Base-by-base conservation (phyloP, 2,888 invertebrate species). In the Synergus itoensis region DNA sequence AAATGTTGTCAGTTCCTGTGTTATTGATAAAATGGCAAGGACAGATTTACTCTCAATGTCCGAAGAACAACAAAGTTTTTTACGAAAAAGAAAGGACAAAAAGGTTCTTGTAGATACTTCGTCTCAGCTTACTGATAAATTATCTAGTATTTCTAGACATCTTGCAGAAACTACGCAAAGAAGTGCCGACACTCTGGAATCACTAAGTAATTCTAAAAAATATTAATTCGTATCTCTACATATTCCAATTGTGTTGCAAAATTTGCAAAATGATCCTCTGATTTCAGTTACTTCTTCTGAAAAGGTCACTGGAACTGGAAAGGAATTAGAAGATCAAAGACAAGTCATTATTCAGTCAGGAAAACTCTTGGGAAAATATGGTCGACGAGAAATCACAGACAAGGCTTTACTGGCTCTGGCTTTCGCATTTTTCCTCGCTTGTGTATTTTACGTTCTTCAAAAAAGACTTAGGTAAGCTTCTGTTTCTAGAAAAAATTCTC, bases 311-410 rank as follows among this genome's bases (percentile, higher is more conserved):
- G 95, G 95, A 2, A 97, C 97, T 4, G 95, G 95, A 87, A 95
- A 96, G 83, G 99, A 99, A 91, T 93, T 98, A 57, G 95, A 96
- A 87, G 95, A 95, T 85, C 98, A 98, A 83, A 97, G 97, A 2
- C 96, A 97, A 82, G 96, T 96, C 40, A 98, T 99, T 86, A 94
- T 96, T 41, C 98, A 97, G 89, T 98, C 98, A 0, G 96, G 97
- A 84, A 98, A 98, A 92, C 93, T 99, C 11, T 93, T 99, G 65
- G 97, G 97, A 79, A 99, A 99, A 93, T 99, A 99, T 90, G 98
- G 98, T 4, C 94, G 99, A 77, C 94, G 99, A 57, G 99, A 99
- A 93, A 96, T 98, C 84, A 99, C 99, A 0, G 99, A 99, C 91
- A 99, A 98, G 94, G 95, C 98, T 79, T 94, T 99, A 11, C 94